Evolutionary conservation across 92 coral and sea anemone species (phyloP), one percentile per base, ranked within the genome.

Genomic region (Palythoa caribaeorum): DNA sequence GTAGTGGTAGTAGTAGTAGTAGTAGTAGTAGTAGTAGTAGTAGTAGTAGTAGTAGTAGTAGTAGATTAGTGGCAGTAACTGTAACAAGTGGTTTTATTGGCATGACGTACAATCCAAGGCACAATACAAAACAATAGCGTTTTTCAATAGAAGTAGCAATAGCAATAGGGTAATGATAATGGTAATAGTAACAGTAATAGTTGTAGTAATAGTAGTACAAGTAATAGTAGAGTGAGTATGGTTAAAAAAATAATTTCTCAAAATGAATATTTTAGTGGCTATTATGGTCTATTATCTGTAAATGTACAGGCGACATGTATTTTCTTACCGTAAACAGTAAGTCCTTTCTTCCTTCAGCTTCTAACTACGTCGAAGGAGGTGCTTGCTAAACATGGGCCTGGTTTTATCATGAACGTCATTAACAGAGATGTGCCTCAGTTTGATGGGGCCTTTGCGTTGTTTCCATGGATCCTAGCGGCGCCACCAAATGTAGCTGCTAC

Each of bases 391-490:
- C 20, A 5, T 37, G 86, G 60, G 2, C 76, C 86, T 1, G 76
- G 60, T 14, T 81, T 63, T 36, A 54, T 69, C 15, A 81, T 51
- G 47, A 81, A 81, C 74, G 36, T 81, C 20, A 12, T 65, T 16
- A 65, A 71, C 86, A 66, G 86, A 66, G 86, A 81, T 28, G 60
- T 81, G 11, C 35, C 75, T 14, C 76, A 81, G 44, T 66, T 81
- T 6, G 74, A 65, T 14, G 17, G 47, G 12, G 6, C 47, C 11
- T 81, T 66, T 51, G 5, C n/a, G 21, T 11, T 28, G 76, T 37
- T 81, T 1, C 86, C 86, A 12, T 81, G 76, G 86, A 53, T 48
- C 13, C 2, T 81, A 3, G 86, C 86, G 14, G 86, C 86, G 2
- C 76, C 86, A 3, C n/a, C 65, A 2, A 47, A 81, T n/a, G 35